phyloP scores from a whole-genome alignment of 2,797 vertebrate genomes.

The Chloroceryle inda region DNA sequence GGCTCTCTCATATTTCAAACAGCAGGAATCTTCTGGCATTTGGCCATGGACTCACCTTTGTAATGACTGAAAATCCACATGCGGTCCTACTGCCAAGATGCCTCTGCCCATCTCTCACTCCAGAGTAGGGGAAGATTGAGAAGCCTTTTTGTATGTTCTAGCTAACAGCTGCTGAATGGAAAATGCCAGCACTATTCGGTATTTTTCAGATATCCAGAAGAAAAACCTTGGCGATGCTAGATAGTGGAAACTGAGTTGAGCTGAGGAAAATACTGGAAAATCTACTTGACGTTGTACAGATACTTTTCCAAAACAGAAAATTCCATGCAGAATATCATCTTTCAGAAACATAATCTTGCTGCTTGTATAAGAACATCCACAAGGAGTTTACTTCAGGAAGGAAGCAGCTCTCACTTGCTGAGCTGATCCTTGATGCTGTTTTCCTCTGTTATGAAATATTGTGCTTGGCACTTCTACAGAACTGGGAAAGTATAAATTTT shows the following conservation, averaged over 20 bases:
- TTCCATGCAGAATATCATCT: neutral
- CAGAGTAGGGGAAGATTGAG: neutral
- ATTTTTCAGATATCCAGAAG: neutral
- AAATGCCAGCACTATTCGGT: neutral
- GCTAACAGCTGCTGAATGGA: neutral
- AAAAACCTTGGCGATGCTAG: neutral
- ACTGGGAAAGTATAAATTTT: neutral
- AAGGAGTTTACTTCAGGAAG: neutral
- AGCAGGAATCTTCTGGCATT: slow-evolving; percentile 31
- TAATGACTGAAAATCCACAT: slow-evolving; percentile 2
- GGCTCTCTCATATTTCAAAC: slow-evolving; percentile 64
- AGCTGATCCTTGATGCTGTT: neutral
- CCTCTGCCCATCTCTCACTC: neutral
- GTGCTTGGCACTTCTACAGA: neutral
- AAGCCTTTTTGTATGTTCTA: neutral
- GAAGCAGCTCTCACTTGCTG: neutral
- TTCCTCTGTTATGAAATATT: neutral
- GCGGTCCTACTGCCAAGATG: neutral
- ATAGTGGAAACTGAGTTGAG: neutral
- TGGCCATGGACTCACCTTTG: slow-evolving; percentile 20
- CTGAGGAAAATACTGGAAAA: neutral
- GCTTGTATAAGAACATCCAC: neutral
- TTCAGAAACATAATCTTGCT: neutral
- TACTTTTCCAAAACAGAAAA: neutral
- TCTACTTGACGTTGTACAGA: neutral